Percentiles rank a stretch among this genome's conserved stretches.
Conservation (phyloP, 2,113 vertebrate species). For the Holacanthus passer region DNA sequence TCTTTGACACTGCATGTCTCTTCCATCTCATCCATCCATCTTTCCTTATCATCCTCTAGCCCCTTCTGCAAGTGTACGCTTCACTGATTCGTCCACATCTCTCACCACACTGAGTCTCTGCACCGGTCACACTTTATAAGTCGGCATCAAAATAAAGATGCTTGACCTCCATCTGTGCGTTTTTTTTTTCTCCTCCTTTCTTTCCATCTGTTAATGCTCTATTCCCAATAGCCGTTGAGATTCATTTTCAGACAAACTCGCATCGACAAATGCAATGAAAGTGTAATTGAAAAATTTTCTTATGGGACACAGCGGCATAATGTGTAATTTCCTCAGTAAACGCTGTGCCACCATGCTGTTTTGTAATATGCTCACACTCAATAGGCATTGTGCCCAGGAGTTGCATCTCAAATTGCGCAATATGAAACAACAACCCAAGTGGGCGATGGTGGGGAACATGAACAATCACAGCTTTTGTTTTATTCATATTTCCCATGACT, state of each 20-base stretch:
- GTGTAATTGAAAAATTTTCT: conserved; percentile 81
- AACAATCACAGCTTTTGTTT: conserved; percentile 61
- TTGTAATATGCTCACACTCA: conserved; percentile 71
- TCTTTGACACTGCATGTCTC: conserved; percentile 26
- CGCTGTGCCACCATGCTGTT: conserved; percentile 76
- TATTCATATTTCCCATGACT: conserved; percentile 42
- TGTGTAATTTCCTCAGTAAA: conserved; percentile 79
- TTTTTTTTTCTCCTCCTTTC: not conserved
- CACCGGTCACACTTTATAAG: conserved; percentile 18
- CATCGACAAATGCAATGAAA: conserved; percentile 76
- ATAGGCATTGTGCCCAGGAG: conserved; percentile 66
- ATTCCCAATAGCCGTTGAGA: conserved; percentile 51
- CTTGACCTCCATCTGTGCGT: conserved; percentile 51
- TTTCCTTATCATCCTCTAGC: conserved; percentile 30
- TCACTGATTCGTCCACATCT: conserved; percentile 36
- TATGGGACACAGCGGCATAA: conserved; percentile 75
- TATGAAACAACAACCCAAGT: conserved; percentile 63
- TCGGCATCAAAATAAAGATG: conserved; percentile 35
- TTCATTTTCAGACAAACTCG: conserved; percentile 59
- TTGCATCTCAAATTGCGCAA: conserved; percentile 61
- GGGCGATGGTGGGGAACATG: conserved; percentile 45
- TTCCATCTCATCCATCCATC: conserved; percentile 50
- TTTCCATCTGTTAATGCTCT: conserved; percentile 42
- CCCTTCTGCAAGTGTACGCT: conserved; percentile 19
- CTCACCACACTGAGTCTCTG: conserved; percentile 21